These are phyloP conservation scores for Zeugodacus cucurbitae DNA, from an alignment of 1,140 invertebrate genomes.

Conservation along the genomic window DNA sequence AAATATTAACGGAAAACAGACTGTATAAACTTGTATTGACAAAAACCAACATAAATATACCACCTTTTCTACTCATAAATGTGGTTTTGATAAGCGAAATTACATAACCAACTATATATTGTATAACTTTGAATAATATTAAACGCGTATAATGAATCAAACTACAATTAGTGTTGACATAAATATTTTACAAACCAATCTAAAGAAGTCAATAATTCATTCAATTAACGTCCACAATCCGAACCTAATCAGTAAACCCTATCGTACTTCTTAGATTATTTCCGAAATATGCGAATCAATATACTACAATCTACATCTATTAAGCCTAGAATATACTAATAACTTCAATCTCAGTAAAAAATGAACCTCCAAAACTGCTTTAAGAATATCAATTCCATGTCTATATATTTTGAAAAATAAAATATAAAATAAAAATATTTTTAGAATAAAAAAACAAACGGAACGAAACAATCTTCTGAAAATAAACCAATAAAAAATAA, in stretches of 20 bases:
- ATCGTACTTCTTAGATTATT: slow-evolving; percentile 9
- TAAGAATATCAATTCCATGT: neutral
- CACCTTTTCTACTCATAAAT: neutral
- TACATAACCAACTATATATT: neutral
- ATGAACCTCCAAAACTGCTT: slow-evolving; percentile 24
- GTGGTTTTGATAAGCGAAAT: neutral
- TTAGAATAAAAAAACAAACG: neutral
- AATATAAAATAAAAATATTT: neutral
- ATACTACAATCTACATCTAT: neutral
- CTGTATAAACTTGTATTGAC: neutral
- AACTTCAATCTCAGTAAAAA: slow-evolving; percentile 1
- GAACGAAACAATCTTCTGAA: neutral
- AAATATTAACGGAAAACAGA: neutral
- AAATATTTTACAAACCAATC: neutral
- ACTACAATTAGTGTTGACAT: neutral
- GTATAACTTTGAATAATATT: neutral
- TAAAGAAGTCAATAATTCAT: neutral
- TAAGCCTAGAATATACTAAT: neutral
- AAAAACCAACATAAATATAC: slow-evolving; percentile 30
- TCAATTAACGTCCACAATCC: neutral
- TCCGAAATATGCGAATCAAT: neutral
- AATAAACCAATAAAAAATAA: neutral
- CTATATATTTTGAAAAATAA: neutral
- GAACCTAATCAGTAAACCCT: slow-evolving; percentile 3
- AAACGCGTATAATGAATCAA: neutral